These are phyloP conservation scores for Diplodus puntazzo DNA, from an alignment of 2,797 vertebrate species.

Conservation along the genomic window DNA sequence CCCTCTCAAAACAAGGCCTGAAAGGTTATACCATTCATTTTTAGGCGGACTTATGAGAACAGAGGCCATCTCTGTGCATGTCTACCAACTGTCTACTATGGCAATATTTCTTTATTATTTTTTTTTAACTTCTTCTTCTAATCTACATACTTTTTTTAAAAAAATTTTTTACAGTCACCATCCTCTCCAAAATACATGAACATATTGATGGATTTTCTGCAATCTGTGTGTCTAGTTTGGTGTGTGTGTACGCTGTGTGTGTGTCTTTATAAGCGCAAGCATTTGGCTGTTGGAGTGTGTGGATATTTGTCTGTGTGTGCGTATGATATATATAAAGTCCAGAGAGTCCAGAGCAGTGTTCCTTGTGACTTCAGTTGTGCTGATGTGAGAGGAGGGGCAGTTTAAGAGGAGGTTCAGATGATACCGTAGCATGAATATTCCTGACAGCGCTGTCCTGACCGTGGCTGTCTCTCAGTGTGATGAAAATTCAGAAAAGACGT, in stretches of 20 bases:
- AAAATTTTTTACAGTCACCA: conserved; percentile 69
- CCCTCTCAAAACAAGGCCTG: conserved; percentile 89
- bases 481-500: conserved; percentile 53
- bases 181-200: conserved; percentile 80
- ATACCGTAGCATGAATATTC: conserved; percentile 50
- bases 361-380: conserved; percentile 54
- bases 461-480: conserved; percentile 66
- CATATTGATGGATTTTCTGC: conserved; percentile 80
- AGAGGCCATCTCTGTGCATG: conserved; percentile 93
- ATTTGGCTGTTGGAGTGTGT: conserved; percentile 48
- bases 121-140: conserved; percentile 69
- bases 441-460: conserved; percentile 65
- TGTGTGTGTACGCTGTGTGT: conserved; percentile 42
- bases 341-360: conserved; percentile 51
- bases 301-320: conserved; percentile 38
- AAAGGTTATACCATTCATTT: conserved; percentile 86
- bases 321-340: conserved; percentile 39
- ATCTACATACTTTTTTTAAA: conserved; percentile 77
- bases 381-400: conserved; percentile 67
- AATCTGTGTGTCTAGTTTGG: conserved; percentile 61
- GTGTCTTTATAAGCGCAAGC: conserved; percentile 55
- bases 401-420: conserved; percentile 57
- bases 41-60: conserved; percentile 87
- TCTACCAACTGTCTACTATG: conserved; percentile 90
- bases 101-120: conserved; percentile 73